Conservation (phyloP, 1,140 invertebrate species). For the Halyomorpha halys region DNA sequence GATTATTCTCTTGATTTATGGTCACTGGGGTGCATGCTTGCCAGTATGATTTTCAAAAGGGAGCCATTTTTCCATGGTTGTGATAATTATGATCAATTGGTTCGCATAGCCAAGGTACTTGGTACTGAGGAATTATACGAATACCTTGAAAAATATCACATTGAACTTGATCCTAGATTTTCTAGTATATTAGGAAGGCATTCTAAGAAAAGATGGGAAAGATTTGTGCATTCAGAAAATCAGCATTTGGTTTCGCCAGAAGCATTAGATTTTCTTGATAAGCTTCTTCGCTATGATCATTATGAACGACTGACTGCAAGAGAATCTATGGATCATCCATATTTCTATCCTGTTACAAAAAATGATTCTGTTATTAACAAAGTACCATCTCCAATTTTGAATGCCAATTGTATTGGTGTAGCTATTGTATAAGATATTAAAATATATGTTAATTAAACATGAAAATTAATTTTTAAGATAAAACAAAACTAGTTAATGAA, state of each 20-base stretch:
- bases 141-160: conserved; percentile 99
- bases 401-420: conserved; percentile 1
- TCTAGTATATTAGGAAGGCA: conserved; percentile 45
- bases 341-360: conserved; percentile 52
- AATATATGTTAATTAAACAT: too few relatives aligned
- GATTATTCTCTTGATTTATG: conserved; percentile 99
- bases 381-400: conserved; percentile 14
- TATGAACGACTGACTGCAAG: conserved; percentile 94
- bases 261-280: conserved; percentile 97
- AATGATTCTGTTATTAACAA: conserved; percentile 6
- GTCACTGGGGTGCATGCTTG: conserved; percentile 98
- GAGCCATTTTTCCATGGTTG: conserved; percentile 99
- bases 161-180: conserved; percentile 78
- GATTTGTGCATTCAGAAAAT: conserved; percentile 98
- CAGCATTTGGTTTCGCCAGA: conserved; percentile 97
- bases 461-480: too few relatives aligned
- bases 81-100: conserved; percentile 99
- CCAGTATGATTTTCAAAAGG: conserved; percentile 99
- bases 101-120: conserved; percentile 97
- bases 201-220: conserved; percentile 97
- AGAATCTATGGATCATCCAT: conserved; percentile 99
- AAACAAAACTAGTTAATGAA: too few relatives aligned
- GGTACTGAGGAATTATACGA: conserved; percentile 98
- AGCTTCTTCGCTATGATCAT: conserved; percentile 97
- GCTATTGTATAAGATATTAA: neutral